A percentile compares a stretch with the other conserved stretches of the same genome.
phyloP scores from a whole-genome alignment of 2,113 vertebrate genomes.

The Neolamprologus hecqui region DNA sequence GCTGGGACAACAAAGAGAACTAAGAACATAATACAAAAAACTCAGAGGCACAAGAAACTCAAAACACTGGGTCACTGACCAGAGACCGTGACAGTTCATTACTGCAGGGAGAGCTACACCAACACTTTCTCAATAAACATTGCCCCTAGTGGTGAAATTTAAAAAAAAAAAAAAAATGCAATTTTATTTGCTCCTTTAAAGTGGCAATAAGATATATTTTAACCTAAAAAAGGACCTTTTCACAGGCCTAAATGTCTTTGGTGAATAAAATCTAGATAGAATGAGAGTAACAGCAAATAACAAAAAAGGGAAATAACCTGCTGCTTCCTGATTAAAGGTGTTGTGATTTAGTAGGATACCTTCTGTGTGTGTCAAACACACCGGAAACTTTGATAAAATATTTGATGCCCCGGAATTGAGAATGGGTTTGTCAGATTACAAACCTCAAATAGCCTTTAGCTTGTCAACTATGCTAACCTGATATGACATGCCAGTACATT shows the following conservation, averaged over 20 bases:
- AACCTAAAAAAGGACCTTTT: background rate
- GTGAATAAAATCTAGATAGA: background rate
- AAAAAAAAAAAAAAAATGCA: fast-evolving
- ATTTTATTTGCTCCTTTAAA: background rate
- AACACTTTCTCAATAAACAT: background rate
- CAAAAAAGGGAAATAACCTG: background rate
- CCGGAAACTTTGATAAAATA: background rate
- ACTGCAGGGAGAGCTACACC: background rate
- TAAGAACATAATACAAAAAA: too few species aligned
- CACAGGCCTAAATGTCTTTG: background rate
- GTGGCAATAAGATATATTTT: background rate
- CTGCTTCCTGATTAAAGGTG: background rate
- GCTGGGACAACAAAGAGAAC: too few species aligned
- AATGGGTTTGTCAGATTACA: background rate
- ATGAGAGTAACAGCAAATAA: background rate
- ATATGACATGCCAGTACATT: background rate
- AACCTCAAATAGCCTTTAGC: background rate
- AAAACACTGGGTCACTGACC: too few species aligned
- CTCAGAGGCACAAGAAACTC: too few species aligned
- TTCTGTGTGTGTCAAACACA: background rate
- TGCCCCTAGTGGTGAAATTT: background rate
- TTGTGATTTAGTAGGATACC: background rate
- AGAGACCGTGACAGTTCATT: too few species aligned
- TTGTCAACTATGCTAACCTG: background rate
- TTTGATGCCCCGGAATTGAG: background rate